These are phyloP conservation scores for Tiphia femorata DNA, from an alignment of 2,888 invertebrate species.

Conservation along the genomic window DNA sequence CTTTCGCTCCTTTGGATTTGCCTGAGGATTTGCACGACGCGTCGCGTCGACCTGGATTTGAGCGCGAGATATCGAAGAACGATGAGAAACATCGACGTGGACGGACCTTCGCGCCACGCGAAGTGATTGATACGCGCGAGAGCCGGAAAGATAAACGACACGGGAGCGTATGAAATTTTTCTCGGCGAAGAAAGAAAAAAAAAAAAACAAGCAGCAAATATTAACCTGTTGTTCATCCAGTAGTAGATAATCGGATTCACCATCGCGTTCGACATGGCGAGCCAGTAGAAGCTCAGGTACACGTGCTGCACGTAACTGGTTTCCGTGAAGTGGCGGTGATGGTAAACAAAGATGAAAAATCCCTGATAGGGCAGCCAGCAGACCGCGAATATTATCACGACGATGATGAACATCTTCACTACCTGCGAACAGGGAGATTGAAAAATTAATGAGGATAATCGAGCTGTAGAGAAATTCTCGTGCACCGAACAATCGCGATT, in stretches of 20 bases:
- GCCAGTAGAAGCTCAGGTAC: conserved; percentile 88
- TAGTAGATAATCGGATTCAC: conserved; percentile 93
- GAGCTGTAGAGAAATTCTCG: not conserved
- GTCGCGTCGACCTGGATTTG: no score
- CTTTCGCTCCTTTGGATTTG: no score
- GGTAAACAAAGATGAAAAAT: conserved; percentile 87
- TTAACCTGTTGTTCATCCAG: conserved; percentile 91
- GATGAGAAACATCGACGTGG: no score
- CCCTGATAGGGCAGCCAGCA: conserved; percentile 92
- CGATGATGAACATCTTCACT: conserved; percentile 90
- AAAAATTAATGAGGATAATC: not conserved
- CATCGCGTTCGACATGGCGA: conserved; percentile 95
- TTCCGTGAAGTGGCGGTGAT: conserved; percentile 76
- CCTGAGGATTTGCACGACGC: no score
- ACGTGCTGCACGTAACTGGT: conserved; percentile 85
- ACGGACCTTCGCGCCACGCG: no score
- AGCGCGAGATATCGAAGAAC: no score
- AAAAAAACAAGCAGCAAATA: not conserved
- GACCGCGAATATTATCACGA: conserved; percentile 87
- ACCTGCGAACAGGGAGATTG: conserved; percentile 72
- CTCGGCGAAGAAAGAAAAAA: not conserved
- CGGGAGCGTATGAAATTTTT: not conserved
- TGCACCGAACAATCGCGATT: not conserved
- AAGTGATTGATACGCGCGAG: not conserved
- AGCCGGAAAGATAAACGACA: not conserved